These are phyloP conservation scores for Micromussa lordhowensis DNA, from an alignment of 92 coral and sea anemone species.

Conservation along the genomic window DNA sequence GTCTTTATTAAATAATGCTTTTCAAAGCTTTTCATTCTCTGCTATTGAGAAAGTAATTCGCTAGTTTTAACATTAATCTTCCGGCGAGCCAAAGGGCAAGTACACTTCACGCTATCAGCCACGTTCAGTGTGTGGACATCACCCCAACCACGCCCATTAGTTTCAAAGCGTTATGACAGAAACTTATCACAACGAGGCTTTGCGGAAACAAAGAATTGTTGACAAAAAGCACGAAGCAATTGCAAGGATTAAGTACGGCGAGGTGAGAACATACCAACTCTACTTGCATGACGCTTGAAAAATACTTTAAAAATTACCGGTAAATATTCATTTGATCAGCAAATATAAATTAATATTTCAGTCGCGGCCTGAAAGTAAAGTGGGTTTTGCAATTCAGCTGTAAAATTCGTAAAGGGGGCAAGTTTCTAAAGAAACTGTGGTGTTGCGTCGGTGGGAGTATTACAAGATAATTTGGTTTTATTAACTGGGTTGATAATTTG, in stretches of 20 bases:
- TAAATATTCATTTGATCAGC: neutral
- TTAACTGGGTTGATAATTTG: too few relatives aligned
- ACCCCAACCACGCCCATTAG: too few relatives aligned
- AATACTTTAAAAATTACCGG: neutral
- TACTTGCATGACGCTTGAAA: neutral
- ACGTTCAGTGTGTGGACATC: too few relatives aligned
- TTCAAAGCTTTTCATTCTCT: neutral
- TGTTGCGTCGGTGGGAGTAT: too few relatives aligned
- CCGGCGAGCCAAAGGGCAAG: neutral
- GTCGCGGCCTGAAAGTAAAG: neutral
- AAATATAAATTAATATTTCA: neutral
- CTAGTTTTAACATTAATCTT: neutral
- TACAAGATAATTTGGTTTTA: too few relatives aligned
- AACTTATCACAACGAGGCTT: conserved; percentile 92
- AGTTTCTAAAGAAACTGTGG: too few relatives aligned
- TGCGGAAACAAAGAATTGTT: conserved; percentile 82
- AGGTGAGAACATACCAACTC: conserved; percentile 59
- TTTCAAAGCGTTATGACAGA: conserved; percentile 54
- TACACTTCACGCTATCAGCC: too few relatives aligned
- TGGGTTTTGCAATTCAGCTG: neutral
- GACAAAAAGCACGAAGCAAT: conserved; percentile 80
- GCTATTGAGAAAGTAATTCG: neutral
- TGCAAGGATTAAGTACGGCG: conserved; percentile 56
- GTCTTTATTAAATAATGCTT: neutral
- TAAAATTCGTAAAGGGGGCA: too few relatives aligned